Evolutionary conservation across 1,140 invertebrate species (phyloP).

Genomic region (Trachymyrmex cornetzi): DNA sequence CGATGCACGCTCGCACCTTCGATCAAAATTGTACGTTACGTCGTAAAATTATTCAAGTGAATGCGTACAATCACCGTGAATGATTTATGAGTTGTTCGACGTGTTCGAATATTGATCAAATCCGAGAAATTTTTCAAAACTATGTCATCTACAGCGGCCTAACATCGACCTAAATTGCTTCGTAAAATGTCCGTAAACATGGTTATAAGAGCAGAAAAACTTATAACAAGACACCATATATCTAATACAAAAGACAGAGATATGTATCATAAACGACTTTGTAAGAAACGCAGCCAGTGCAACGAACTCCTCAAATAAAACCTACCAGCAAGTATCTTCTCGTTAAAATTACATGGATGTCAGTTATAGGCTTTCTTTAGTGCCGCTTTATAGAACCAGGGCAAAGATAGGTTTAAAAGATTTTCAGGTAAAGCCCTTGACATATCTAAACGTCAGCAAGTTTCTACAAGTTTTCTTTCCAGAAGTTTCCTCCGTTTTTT

Average conservation of each 20-base stretch:
- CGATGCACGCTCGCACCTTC: constrained; percentile 42
- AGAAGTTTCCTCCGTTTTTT: not conserved
- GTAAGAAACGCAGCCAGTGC: constrained; percentile 28
- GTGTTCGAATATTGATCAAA: constrained; percentile 53
- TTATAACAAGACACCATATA: constrained; percentile 12
- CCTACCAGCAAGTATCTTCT: constrained; percentile 55
- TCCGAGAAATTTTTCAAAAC: constrained; percentile 5
- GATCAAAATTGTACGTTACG: constrained; percentile 66
- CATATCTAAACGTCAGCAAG: not conserved
- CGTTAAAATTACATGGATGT: constrained; percentile 47
- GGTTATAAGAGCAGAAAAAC: not conserved
- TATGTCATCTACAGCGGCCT: not conserved
- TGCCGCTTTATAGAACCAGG: constrained; percentile 27
- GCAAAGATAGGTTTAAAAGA: constrained; percentile 25
- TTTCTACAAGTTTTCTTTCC: not conserved
- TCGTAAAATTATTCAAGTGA: constrained; percentile 57
- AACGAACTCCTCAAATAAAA: constrained; percentile 68
- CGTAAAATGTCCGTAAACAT: not conserved
- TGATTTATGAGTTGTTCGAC: constrained; percentile 70
- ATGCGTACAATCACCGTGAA: constrained; percentile 32
- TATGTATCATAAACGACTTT: constrained; percentile 63
- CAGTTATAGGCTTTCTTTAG: constrained; percentile 33
- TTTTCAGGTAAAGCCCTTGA: constrained; percentile 56
- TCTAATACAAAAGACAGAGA: not conserved
- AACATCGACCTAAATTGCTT: constrained; percentile 21